A percentile compares a stretch with the other conserved stretches of the same genome.
phyloP scores from a whole-genome alignment of 1,140 invertebrate genomes.

The Heliconius eleuchia region DNA sequence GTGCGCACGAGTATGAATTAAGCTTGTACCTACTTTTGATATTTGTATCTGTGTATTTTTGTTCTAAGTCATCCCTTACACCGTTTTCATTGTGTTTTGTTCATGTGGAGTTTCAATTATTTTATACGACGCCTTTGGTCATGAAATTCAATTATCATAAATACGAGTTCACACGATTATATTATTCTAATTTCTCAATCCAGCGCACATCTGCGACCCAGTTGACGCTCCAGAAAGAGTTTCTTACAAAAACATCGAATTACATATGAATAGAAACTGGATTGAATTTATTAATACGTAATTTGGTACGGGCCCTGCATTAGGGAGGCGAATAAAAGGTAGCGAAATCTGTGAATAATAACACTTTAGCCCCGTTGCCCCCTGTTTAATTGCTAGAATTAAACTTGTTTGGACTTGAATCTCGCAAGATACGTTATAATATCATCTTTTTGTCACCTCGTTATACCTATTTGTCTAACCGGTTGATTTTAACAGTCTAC shows the following conservation, averaged over 20 bases:
- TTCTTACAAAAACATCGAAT: slow-evolving; percentile 75
- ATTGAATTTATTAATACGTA: slow-evolving; percentile 78
- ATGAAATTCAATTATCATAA: slow-evolving; percentile 36
- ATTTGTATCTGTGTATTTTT: not conserved
- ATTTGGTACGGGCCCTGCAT: slow-evolving; percentile 74
- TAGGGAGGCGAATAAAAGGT: slow-evolving; percentile 72
- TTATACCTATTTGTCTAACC: slow-evolving; percentile 36
- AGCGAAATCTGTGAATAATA: slow-evolving; percentile 68
- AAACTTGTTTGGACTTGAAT: slow-evolving; percentile 42
- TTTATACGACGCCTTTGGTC: not conserved
- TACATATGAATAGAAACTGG: slow-evolving; percentile 78
- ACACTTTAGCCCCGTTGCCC: slow-evolving; percentile 37
- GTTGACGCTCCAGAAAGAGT: slow-evolving; percentile 69
- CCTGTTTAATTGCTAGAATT: slow-evolving; percentile 37
- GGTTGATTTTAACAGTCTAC: slow-evolving; percentile 27
- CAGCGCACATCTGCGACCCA: slow-evolving; percentile 75
- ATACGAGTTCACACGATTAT: slow-evolving; percentile 61
- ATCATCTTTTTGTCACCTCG: slow-evolving; percentile 43
- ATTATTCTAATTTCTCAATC: slow-evolving; percentile 77
- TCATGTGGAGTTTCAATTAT: not conserved
- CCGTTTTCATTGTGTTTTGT: not conserved
- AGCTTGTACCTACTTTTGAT: not conserved
- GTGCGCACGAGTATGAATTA: slow-evolving; percentile 54
- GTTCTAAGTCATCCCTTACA: not conserved
- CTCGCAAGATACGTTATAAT: slow-evolving; percentile 38